Evolutionary conservation across 2,113 vertebrate genomes (phyloP).

Genomic region (Callipepla squamata): DNA sequence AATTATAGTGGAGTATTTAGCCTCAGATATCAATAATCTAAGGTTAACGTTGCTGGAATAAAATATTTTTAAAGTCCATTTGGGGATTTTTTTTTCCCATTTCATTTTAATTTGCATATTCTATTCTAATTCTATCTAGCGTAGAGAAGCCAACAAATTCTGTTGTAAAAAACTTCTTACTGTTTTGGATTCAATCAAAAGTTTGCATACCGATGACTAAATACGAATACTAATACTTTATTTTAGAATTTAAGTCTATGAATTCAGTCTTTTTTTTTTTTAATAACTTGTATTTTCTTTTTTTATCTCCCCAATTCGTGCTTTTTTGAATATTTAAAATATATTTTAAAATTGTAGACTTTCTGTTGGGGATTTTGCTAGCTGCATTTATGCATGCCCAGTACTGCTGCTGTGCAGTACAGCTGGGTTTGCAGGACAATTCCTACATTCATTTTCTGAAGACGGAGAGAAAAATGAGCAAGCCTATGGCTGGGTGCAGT

Average conservation of each 20-base stretch:
- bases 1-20: background rate
- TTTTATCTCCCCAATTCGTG: background rate
- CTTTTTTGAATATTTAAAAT: background rate
- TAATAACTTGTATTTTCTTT: background rate
- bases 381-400: background rate
- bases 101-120: background rate
- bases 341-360: background rate
- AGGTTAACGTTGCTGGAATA: background rate
- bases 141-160: background rate
- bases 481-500: accelerated
- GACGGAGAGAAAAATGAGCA: background rate
- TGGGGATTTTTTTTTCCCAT: background rate
- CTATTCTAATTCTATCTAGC: background rate
- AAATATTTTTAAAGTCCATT: background rate
- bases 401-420: accelerated
- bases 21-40: background rate
- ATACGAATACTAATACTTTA: background rate
- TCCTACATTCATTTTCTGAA: background rate
- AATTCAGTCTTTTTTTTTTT: background rate
- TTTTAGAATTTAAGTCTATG: background rate
- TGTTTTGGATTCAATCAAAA: background rate
- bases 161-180: background rate
- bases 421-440: background rate
- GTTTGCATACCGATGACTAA: background rate
- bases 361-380: background rate